A percentile compares a stretch with the other conserved stretches of the same genome.
Conservation (phyloP, 2,113 vertebrate species). For the Brevimyrus niger region DNA sequence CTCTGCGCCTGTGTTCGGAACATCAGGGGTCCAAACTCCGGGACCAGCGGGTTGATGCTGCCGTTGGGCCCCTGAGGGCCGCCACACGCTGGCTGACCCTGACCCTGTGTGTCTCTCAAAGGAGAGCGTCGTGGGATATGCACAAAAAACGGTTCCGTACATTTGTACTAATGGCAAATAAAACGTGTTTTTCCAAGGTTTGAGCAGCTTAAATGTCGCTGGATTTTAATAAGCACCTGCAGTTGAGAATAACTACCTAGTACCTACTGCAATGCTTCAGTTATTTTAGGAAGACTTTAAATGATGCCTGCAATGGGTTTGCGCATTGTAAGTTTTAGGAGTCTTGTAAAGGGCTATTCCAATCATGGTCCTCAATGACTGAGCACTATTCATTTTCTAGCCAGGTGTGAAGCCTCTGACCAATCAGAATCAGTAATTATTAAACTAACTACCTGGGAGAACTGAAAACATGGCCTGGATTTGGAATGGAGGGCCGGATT, state of each 20-base stretch:
- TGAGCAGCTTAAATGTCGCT: neutral
- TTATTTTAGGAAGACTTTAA: neutral
- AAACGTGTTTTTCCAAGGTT: neutral
- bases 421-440: no score
- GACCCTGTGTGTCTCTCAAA: no score
- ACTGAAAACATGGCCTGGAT: no score
- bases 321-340: neutral
- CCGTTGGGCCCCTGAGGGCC: neutral
- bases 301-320: neutral
- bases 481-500: no score
- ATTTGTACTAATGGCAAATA: neutral
- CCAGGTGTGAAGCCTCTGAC: no score
- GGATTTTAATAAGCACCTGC: neutral
- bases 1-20: neutral
- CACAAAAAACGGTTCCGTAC: neutral
- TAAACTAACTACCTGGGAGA: no score
- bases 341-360: neutral
- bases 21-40: neutral
- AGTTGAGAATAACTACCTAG: neutral
- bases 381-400: no score
- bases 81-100: no score
- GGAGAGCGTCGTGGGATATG: no score
- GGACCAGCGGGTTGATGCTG: neutral
- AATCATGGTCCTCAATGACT: neutral
- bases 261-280: neutral